Conservation (phyloP, 2,113 vertebrate genomes). For the Pampusana beccarii region DNA sequence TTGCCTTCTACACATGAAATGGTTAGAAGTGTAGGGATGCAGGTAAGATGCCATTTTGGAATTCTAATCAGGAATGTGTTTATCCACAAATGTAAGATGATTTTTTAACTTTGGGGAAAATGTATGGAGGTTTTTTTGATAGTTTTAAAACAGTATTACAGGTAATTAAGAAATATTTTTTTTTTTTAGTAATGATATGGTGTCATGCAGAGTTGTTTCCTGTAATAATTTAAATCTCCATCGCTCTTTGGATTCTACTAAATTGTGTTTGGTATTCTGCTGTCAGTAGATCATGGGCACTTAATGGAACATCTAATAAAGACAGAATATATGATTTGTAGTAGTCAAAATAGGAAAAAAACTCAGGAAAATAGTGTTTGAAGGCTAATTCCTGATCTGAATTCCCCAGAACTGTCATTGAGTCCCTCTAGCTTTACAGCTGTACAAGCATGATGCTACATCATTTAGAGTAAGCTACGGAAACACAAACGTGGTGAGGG, state of each 20-base stretch:
- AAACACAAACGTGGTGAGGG: neutral
- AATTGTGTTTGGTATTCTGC: neutral
- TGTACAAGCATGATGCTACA: neutral
- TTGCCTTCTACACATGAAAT: constrained; percentile 88
- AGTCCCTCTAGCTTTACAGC: neutral
- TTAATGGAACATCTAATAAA: neutral
- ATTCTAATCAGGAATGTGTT: neutral
- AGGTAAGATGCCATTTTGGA: constrained; percentile 75
- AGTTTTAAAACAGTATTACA: neutral
- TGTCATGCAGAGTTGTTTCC: neutral
- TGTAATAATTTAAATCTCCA: neutral
- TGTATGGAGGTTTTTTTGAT: neutral
- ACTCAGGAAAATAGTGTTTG: neutral
- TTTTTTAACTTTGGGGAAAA: too few species aligned
- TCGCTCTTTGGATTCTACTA: neutral
- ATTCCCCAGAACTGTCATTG: neutral
- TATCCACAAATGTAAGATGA: neutral
- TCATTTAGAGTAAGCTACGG: neutral
- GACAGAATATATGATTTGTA: neutral
- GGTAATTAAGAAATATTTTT: neutral
- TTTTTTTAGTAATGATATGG: neutral
- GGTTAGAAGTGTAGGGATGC: constrained; percentile 90
- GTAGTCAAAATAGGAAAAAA: neutral
- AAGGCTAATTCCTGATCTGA: neutral
- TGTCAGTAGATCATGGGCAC: neutral